Percentiles rank a stretch among this genome's conserved stretches.
These are phyloP conservation scores for Leptopilina drosophilae DNA, from an alignment of 2,888 invertebrate species.

Conservation along the genomic window DNA sequence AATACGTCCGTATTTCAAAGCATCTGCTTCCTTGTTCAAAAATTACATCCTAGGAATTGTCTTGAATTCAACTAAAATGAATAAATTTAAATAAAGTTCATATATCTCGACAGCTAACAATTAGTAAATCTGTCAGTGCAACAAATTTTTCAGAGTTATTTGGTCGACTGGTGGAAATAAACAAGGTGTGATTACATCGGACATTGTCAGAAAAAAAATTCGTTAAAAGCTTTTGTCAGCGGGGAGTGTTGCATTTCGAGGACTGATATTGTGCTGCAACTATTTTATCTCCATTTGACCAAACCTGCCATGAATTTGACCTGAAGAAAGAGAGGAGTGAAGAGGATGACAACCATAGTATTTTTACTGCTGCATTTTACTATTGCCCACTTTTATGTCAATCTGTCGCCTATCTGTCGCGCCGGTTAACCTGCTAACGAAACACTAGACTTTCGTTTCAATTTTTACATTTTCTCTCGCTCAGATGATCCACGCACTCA, in stretches of 20 bases:
- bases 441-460: constrained; percentile 58
- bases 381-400: constrained; percentile 39
- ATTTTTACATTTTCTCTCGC: constrained; percentile 55
- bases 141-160: no score
- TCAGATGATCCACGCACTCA: constrained; percentile 16
- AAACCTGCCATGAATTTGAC: constrained; percentile 18
- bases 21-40: background rate
- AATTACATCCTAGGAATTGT: background rate
- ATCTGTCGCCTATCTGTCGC: constrained; percentile 53
- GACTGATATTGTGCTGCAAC: constrained; percentile 61
- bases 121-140: no score
- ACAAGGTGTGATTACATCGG: constrained; percentile 43
- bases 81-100: no score
- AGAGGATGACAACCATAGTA: constrained; percentile 44
- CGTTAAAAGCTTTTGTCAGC: constrained; percentile 69
- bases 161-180: no score
- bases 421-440: constrained; percentile 51
- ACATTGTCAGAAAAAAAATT: constrained; percentile 53
- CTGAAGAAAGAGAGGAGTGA: constrained; percentile 2
- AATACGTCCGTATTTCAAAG: no score
- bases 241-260: constrained; percentile 60
- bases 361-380: constrained; percentile 45
- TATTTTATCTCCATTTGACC: constrained; percentile 58
- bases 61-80: no score
- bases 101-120: no score